Percentiles rank a stretch among this genome's conserved stretches.
Evolutionary conservation across 2,797 vertebrate species (phyloP).

Genomic region (Delichon dasypus): DNA sequence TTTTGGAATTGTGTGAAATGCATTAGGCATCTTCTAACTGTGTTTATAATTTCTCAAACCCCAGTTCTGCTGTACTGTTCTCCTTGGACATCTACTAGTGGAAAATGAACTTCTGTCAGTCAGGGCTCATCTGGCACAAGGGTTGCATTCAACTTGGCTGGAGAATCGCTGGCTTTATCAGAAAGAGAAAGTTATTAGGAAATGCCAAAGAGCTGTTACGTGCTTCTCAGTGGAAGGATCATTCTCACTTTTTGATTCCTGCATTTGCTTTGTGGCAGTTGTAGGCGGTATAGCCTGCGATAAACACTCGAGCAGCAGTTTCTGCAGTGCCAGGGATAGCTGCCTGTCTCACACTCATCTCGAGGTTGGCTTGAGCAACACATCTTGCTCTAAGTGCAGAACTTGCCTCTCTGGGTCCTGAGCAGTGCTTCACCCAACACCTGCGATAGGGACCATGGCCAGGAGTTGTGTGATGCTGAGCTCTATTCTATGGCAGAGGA

Average conservation of each 20-base stretch:
- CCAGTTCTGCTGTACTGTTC: background rate
- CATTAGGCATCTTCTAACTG: background rate
- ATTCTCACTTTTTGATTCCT: accelerated
- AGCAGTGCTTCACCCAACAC: background rate
- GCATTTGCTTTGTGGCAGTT: background rate
- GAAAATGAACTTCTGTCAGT: background rate
- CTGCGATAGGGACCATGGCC: accelerated
- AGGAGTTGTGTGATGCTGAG: background rate
- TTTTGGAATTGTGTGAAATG: background rate
- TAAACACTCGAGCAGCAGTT: background rate
- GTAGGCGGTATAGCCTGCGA: background rate
- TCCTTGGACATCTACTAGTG: background rate
- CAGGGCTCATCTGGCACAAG: background rate
- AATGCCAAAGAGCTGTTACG: background rate
- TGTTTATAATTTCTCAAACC: background rate
- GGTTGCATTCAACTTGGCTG: accelerated
- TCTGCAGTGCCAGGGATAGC: background rate
- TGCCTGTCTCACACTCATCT: background rate
- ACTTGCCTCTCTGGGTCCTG: background rate
- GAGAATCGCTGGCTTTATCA: background rate
- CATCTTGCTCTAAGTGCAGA: background rate
- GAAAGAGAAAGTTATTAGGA: background rate
- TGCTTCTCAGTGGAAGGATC: background rate
- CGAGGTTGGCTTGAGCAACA: background rate
- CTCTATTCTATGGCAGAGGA: accelerated